These are phyloP conservation scores for Neomonachus schauinslandi DNA, from an alignment of 2,113 vertebrate genomes.

Conservation along the genomic window DNA sequence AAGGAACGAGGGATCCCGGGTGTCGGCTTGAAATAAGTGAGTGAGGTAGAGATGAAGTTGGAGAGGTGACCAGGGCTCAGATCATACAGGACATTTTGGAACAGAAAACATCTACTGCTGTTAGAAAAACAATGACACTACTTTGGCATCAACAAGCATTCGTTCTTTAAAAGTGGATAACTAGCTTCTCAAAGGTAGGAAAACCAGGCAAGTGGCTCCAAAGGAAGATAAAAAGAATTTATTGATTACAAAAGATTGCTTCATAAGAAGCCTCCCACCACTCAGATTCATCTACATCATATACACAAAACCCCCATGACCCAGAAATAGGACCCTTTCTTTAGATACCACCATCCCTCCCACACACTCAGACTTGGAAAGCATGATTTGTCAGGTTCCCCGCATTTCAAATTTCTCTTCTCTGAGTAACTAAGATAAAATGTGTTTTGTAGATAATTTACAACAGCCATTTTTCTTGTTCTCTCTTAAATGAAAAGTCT, in stretches of 20 bases:
- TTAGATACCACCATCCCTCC: background rate
- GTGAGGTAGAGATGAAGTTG: background rate
- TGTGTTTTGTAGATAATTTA: background rate
- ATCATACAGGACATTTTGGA: background rate
- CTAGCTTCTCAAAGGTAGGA: background rate
- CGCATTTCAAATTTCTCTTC: background rate
- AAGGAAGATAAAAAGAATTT: background rate
- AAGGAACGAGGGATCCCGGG: background rate
- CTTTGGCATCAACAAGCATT: background rate
- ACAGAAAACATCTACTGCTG: background rate
- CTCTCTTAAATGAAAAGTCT: background rate
- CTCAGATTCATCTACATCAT: background rate
- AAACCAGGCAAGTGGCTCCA: background rate
- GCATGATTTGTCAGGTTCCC: background rate
- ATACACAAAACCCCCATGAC: background rate
- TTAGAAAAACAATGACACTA: background rate
- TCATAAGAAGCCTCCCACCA: background rate
- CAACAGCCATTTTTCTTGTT: background rate
- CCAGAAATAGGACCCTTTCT: background rate
- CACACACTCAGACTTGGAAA: background rate
- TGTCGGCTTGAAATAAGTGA: background rate
- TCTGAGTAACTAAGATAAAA: background rate
- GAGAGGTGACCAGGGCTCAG: background rate
- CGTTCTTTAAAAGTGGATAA: background rate
- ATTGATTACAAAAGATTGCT: background rate